Evolutionary conservation across 2,888 invertebrate genomes (phyloP).

Genomic region (Dolichopus griseipennis): DNA sequence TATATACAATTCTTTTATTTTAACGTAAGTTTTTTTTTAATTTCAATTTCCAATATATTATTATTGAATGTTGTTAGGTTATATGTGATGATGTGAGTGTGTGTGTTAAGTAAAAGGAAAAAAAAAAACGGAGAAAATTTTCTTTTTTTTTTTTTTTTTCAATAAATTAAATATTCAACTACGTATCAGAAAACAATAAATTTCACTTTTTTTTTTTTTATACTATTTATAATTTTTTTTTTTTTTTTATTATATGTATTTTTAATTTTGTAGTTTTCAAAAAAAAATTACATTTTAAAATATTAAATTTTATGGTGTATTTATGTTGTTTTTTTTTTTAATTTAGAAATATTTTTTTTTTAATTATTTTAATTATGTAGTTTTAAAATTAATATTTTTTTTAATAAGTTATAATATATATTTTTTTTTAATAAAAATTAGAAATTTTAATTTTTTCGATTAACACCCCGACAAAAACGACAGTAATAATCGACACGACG

Average conservation of each 20-base stretch:
- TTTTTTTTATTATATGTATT: neutral
- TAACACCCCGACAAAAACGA: conserved; percentile 16
- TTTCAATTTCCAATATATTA: neutral
- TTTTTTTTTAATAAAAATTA: neutral
- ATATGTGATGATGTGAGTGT: neutral
- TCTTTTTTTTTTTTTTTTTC: neutral
- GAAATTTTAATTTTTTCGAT: conserved; percentile 15
- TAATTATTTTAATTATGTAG: neutral
- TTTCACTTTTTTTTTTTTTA: conserved; percentile 1
- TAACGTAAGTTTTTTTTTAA: neutral
- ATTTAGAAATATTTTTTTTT: neutral
- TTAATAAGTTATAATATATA: no score
- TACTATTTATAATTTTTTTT: neutral
- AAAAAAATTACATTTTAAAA: neutral
- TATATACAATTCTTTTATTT: neutral
- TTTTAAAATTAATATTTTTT: no score
- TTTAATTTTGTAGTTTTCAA: neutral
- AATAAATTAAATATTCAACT: neutral
- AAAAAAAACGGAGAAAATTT: neutral
- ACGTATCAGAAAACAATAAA: conserved; percentile 7
- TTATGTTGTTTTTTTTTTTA: neutral
- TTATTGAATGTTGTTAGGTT: neutral
- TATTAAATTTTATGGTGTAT: no score
- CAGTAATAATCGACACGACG: conserved; percentile 30
- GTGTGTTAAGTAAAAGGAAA: neutral